phyloP scores from a whole-genome alignment of 2,113 vertebrate species.

The Maccullochella peelii region DNA sequence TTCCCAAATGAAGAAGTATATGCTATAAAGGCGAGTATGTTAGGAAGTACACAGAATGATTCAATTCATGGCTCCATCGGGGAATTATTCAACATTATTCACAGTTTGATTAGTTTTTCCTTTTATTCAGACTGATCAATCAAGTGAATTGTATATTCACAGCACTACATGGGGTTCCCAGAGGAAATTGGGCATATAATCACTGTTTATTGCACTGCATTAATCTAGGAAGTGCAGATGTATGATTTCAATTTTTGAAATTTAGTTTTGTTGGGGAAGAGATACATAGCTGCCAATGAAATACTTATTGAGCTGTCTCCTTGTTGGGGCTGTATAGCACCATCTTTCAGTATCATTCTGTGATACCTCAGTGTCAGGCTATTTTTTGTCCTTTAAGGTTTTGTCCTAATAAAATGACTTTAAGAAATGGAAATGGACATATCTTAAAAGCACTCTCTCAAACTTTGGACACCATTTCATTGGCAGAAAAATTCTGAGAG shows the following conservation, averaged over 20 bases:
- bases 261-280: constrained; percentile 38
- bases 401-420: constrained; percentile 25
- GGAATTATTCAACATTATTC: constrained; percentile 62
- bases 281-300: constrained; percentile 37
- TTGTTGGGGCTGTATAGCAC: neutral
- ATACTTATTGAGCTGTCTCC: constrained; percentile 22
- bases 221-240: constrained; percentile 64
- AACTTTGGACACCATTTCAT: constrained; percentile 49
- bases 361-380: too few relatives aligned
- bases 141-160: constrained; percentile 64
- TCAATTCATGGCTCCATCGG: constrained; percentile 51
- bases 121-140: constrained; percentile 72
- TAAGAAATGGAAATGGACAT: constrained; percentile 22
- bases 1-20: constrained; percentile 12
- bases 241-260: constrained; percentile 58
- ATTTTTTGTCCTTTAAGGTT: constrained; percentile 44
- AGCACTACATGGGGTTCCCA: constrained; percentile 50
- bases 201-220: constrained; percentile 75
- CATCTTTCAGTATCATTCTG: constrained; percentile 13
- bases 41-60: constrained; percentile 60
- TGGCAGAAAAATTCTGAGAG: constrained; percentile 29
- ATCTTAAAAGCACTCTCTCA: constrained; percentile 47
- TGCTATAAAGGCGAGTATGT: constrained; percentile 27
- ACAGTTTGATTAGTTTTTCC: constrained; percentile 65
- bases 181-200: constrained; percentile 61